phyloP scores from a whole-genome alignment of 2,797 vertebrate genomes.

The Cyprinella venusta region DNA sequence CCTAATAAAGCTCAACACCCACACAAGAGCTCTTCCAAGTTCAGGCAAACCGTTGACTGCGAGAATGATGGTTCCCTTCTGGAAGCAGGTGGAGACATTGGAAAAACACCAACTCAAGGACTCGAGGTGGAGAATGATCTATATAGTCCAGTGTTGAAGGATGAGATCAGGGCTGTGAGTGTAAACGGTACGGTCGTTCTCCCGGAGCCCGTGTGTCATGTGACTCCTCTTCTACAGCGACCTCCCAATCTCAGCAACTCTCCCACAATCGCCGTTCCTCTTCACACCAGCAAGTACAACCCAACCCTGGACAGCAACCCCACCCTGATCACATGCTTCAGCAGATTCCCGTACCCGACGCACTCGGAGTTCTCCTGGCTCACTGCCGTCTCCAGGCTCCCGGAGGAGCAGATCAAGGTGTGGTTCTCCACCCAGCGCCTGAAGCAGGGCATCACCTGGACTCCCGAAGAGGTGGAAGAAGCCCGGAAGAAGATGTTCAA shows the following conservation, averaged over 20 bases:
- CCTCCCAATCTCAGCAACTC: slow-evolving; percentile 93
- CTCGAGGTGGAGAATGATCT: slow-evolving; percentile 74
- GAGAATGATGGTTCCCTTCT: slow-evolving; percentile 64
- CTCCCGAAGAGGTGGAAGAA: slow-evolving; percentile 97
- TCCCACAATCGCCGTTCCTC: slow-evolving; percentile 93
- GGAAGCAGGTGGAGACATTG: slow-evolving; percentile 73
- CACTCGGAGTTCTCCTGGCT: slow-evolving; percentile 95
- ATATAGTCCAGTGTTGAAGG: slow-evolving; percentile 76
- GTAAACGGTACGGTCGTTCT: slow-evolving; percentile 89
- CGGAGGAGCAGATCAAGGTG: slow-evolving; percentile 94
- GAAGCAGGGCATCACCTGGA: slow-evolving; percentile 98
- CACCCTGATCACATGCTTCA: slow-evolving; percentile 93
- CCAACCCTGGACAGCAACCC: slow-evolving; percentile 89
- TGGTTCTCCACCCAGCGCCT: slow-evolving; percentile 97
- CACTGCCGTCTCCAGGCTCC: slow-evolving; percentile 93
- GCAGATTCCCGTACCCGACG: slow-evolving; percentile 95
- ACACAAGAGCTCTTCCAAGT: slow-evolving; percentile 88
- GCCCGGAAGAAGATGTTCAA: slow-evolving; percentile 99
- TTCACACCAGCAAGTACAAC: slow-evolving; percentile 96
- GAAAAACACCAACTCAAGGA: slow-evolving; percentile 76
- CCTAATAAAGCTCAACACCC: slow-evolving; percentile 90
- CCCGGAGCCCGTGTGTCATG: slow-evolving; percentile 82
- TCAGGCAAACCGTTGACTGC: slow-evolving; percentile 90
- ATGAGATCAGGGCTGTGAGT: slow-evolving; percentile 83
- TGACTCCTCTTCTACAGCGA: slow-evolving; percentile 91